phyloP scores from a whole-genome alignment of 2,888 invertebrate species.

The Machimus rusticus region DNA sequence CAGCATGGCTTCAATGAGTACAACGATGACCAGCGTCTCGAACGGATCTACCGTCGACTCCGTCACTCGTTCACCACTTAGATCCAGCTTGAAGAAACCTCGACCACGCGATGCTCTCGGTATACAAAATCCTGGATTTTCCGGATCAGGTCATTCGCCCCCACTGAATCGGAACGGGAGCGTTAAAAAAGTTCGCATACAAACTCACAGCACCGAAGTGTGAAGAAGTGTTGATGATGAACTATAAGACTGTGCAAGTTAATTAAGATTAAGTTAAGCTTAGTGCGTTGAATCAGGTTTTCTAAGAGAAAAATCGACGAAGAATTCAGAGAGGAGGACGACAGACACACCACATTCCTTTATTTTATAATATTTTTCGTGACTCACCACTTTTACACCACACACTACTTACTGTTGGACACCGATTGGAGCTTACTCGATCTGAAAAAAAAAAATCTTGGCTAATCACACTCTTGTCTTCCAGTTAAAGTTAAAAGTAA shows the following conservation, averaged over 20 bases:
- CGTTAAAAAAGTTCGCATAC: slow-evolving; percentile 89
- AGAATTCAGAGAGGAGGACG: background rate
- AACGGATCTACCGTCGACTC: slow-evolving; percentile 62
- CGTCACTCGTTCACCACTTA: slow-evolving; percentile 70
- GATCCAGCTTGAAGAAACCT: slow-evolving; percentile 86
- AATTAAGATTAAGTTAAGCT: slow-evolving; percentile 7
- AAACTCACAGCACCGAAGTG: slow-evolving; percentile 91
- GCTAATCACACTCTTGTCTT: slow-evolving; percentile 25
- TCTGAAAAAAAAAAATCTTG: background rate
- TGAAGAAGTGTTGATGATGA: slow-evolving; percentile 58
- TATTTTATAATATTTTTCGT: background rate
- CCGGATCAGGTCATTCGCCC: slow-evolving; percentile 81
- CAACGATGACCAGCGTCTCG: slow-evolving; percentile 74
- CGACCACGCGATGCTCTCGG: slow-evolving; percentile 74
- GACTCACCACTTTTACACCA: background rate
- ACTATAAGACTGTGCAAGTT: slow-evolving; percentile 22
- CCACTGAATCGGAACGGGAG: slow-evolving; percentile 84
- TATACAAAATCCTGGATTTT: slow-evolving; percentile 81
- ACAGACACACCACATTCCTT: background rate
- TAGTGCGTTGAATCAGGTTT: background rate
- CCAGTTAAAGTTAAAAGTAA: background rate
- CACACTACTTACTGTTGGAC: background rate
- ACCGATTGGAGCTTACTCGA: background rate
- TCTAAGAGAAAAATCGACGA: background rate
- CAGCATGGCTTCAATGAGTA: slow-evolving; percentile 77